Conservation (phyloP, 2,113 vertebrate genomes). For the Oenanthe oenanthe region DNA sequence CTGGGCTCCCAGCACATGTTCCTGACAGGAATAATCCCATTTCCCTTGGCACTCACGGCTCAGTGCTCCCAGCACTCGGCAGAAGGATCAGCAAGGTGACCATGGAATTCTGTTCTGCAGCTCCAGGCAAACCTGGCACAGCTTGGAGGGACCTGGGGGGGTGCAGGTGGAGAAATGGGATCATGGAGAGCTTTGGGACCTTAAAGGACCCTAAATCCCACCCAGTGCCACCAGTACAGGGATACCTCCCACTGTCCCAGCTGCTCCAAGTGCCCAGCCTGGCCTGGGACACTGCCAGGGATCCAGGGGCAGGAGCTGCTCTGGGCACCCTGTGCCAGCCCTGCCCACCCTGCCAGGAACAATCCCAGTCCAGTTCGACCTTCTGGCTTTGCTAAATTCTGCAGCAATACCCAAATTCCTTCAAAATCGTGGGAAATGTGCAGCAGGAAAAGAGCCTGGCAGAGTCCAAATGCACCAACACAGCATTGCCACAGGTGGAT, state of each 20-base stretch:
- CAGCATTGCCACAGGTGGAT: fast-evolving
- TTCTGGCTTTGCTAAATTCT: neutral
- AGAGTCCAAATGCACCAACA: fast-evolving
- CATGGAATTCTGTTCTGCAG: neutral
- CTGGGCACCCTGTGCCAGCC: neutral
- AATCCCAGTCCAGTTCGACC: neutral
- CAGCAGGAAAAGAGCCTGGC: neutral
- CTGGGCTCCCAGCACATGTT: neutral
- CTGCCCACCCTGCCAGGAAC: fast-evolving
- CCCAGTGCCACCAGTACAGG: neutral
- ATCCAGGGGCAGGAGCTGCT: neutral
- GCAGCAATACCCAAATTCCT: neutral
- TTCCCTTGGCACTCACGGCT: neutral
- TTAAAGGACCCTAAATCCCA: neutral
- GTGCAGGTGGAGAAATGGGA: neutral
- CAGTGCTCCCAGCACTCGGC: neutral
- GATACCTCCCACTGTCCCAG: neutral
- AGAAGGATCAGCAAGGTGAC: neutral
- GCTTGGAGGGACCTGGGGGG: neutral
- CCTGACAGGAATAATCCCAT: neutral
- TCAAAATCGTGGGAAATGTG: fast-evolving
- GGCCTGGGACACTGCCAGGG: neutral
- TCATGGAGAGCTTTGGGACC: neutral
- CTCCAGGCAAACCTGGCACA: neutral
- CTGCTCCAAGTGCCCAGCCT: neutral